Conservation (phyloP, 2,113 vertebrate species). For the Bos javanicus region DNA sequence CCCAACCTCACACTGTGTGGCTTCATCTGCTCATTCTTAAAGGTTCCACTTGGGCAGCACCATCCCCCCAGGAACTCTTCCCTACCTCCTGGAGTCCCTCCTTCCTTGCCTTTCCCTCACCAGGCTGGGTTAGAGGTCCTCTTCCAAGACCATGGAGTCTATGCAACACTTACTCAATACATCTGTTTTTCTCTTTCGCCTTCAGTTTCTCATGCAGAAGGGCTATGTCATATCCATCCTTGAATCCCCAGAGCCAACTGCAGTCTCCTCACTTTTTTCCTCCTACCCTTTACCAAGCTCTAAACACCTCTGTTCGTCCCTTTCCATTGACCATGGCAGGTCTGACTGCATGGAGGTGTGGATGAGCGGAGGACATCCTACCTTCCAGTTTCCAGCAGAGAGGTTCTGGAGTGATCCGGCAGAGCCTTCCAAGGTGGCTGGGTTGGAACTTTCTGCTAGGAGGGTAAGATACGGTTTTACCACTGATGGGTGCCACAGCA, state of each 20-base stretch:
- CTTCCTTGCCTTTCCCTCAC: background rate
- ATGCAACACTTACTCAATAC: background rate
- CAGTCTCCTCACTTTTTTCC: background rate
- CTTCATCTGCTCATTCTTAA: background rate
- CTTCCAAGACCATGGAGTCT: background rate
- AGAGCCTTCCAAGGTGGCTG: slow-evolving; percentile 96
- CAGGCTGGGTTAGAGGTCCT: background rate
- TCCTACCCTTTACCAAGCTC: background rate
- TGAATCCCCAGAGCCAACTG: background rate
- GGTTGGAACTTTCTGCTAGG: slow-evolving; percentile 97
- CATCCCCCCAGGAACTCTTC: background rate
- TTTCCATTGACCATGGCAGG: background rate
- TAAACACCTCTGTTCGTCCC: background rate
- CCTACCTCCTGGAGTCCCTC: background rate
- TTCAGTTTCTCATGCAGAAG: background rate
- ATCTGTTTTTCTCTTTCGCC: background rate
- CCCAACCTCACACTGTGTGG: background rate
- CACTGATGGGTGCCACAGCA: slow-evolving; percentile 97
- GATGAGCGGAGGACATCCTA: slow-evolving; percentile 51
- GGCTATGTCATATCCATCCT: background rate
- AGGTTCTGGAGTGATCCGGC: slow-evolving; percentile 98
- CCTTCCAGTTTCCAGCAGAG: slow-evolving; percentile 99
- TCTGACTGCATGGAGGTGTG: background rate
- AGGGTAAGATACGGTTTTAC: slow-evolving; percentile 97
- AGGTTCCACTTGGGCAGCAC: background rate